Evolutionary conservation across 2,113 vertebrate genomes (phyloP), one percentile per base, ranked within the genome.

Genomic region (Caranx ignobilis): DNA sequence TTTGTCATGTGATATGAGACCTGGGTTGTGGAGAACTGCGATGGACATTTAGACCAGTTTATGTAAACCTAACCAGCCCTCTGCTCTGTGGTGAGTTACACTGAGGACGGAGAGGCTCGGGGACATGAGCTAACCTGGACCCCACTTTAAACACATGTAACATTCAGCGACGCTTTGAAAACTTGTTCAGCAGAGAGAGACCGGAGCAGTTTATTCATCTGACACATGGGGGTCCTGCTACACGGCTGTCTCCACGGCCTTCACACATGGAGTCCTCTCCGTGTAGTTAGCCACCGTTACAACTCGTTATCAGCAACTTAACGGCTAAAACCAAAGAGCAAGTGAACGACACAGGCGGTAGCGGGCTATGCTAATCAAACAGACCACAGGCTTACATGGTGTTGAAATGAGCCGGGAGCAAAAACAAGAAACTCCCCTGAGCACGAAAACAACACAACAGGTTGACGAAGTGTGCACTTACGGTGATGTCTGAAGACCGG

Each of bases 401-500:
- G 57, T 47, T 34, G 6, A 21, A 32, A 31, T 11, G 18, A 68
- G 3, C 48, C 6, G 5, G 21, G 2, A 48, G 31, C 21, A 16
- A 37, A 56, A 18, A 1, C n/a, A 8, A 12, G 2, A 19, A 6
- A 18, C 8, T 37, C 37, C 0, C 18, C 16, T 9, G 3, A 35
- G 1, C 48, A 52, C 1, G 5, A 1, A 26, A 1, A 54, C 8
- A 73, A n/a, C 9, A 43, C 48, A 11, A n/a, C 10, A 26, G 71
- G 19, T 2, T 1, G 13, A 41, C 11, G 39, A n/a, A 18, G 3
- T 0, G 8, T 45, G 7, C 19, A 92, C 88, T 89, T 79, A 90
- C 87, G 2, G 5, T 0, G 50, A 39, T 7, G 13, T 34, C 0
- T 3, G 7, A 45, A 11, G 54, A 63, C 18, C 19, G 5, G n/a